Evolutionary conservation across 2,113 vertebrate genomes (phyloP), one percentile per base, ranked within the genome.

Genomic region (Platysternon megacephalum): DNA sequence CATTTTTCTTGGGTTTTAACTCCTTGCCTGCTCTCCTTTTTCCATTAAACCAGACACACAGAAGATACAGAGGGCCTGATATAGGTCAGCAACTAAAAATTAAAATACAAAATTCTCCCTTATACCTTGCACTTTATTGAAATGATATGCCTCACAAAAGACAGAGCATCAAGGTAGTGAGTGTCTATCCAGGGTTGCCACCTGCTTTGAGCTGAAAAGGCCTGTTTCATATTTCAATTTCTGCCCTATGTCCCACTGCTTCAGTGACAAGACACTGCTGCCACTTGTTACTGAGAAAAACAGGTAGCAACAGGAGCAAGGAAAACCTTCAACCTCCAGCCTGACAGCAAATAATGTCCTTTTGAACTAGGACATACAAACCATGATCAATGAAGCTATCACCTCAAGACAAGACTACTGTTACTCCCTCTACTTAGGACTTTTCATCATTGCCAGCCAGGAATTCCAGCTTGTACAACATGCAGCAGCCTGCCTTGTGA

Each of bases 231-330:
- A 32, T 56, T 94, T 92, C 76, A 46, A 39, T 89, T 74, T 24
- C 39, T 91, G 21, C 53, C 82, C n/a, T 68, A 76, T 55, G 28
- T 26, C 39, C 4, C 1, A 4, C 28, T 92, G 79, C 51, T 29
- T 17, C 53, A 92, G 87, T 53, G 13, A 56, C 13, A 89, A 74
- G 48, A 19, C 89, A 78, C 10, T 16, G 3, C 3, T 55, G 32
- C 2, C 35, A 65, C 85, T 81, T 35, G 35, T 76, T 14, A 22
- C 32, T 86, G 82, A 89, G 74, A 87, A 97, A 97, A 95, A 79
- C 3, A 1, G 68, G 1, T 29, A 53, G 14, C 53, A 26, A 35
- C 13, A 85, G 2, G 4, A 4, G 2, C 10, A 82, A 53, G 61
- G 16, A 84, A 85, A 89, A 19, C 11, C 91, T 91, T 82, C 48